Evolutionary conservation across 2,888 invertebrate species (phyloP).

Genomic region (Meteorus cinctellus): DNA sequence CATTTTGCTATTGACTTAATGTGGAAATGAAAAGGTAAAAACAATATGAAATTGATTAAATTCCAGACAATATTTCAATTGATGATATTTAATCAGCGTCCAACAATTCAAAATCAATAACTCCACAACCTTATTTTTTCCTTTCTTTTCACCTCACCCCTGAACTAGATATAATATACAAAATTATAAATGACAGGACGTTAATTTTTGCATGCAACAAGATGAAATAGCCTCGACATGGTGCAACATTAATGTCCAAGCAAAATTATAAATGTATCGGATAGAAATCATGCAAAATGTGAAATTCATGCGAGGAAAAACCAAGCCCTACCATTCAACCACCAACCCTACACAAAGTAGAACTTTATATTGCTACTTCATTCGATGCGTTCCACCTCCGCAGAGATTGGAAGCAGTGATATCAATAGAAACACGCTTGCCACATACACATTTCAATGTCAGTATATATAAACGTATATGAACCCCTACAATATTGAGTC

Average conservation of each 20-base stretch:
- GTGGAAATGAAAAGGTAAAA: conserved; percentile 5
- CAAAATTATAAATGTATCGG: conserved; percentile 50
- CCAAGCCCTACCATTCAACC: neutral
- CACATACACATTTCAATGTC: neutral
- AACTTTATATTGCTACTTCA: neutral
- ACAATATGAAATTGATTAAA: neutral
- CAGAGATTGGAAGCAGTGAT: neutral
- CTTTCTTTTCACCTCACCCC: too few relatives aligned
- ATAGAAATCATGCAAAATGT: conserved; percentile 44
- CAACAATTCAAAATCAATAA: too few relatives aligned
- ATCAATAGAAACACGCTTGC: neutral
- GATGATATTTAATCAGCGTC: too few relatives aligned
- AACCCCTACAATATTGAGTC: neutral
- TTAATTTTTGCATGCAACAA: conserved; percentile 23
- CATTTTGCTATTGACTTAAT: neutral
- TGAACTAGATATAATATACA: too few relatives aligned
- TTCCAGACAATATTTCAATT: too few relatives aligned
- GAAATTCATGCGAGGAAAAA: neutral
- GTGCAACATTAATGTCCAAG: conserved; percentile 31
- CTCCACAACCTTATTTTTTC: neutral
- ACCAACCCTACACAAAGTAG: neutral
- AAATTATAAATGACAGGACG: conserved; percentile 5
- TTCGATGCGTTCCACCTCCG: neutral
- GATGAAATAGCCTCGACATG: conserved; percentile 23
- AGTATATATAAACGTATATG: neutral